Evolutionary conservation across 2,888 invertebrate species (phyloP).

Genomic region (Cheiracanthium punctorium): DNA sequence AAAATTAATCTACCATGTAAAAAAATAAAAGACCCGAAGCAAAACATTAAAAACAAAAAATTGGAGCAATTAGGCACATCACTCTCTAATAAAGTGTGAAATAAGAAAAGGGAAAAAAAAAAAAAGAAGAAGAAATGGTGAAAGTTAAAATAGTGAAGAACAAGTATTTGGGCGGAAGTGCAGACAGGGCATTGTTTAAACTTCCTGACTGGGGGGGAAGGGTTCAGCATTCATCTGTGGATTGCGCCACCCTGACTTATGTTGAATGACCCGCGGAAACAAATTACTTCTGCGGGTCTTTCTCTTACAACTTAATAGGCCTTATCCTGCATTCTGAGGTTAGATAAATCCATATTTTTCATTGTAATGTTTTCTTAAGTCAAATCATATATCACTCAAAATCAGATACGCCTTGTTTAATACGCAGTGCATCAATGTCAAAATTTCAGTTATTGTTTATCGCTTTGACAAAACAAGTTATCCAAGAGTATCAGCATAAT

Average conservation of each 20-base stretch:
- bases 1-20: too few species aligned
- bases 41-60: too few species aligned
- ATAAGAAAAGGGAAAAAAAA: not conserved
- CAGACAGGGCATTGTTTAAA: conserved; percentile 7
- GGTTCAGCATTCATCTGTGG: not conserved
- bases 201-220: conserved; percentile 3
- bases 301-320: not conserved
- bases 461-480: not conserved
- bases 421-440: not conserved
- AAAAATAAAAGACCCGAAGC: too few species aligned
- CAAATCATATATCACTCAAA: not conserved
- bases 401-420: not conserved
- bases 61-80: conserved; percentile 3
- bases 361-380: not conserved
- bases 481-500: not conserved
- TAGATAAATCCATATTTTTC: not conserved
- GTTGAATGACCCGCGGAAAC: conserved; percentile 11
- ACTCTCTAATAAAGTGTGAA: not conserved
- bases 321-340: not conserved
- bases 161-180: conserved; percentile 23
- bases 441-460: not conserved
- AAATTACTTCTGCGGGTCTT: not conserved
- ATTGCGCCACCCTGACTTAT: not conserved
- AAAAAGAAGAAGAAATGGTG: not conserved
- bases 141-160: conserved; percentile 1